phyloP scores from a whole-genome alignment of 2,888 invertebrate species.

The Agriotes lineatus region DNA sequence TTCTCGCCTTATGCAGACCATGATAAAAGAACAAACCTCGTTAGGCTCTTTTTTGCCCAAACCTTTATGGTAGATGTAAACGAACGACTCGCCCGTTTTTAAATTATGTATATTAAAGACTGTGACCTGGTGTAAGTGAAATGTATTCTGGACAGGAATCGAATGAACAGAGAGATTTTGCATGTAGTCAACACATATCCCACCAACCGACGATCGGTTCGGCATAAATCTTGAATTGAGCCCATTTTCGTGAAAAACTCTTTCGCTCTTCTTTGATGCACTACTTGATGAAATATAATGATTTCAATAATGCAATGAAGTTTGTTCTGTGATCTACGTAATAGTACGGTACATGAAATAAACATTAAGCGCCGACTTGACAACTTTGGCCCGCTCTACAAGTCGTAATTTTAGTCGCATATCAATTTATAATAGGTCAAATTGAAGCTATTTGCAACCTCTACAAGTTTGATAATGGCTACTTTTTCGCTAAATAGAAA shows the following conservation, averaged over 20 bases:
- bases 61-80: constrained; percentile 38
- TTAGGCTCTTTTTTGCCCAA: constrained; percentile 31
- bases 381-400: no score
- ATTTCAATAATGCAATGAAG: no score
- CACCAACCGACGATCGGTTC: constrained; percentile 32
- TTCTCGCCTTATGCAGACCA: constrained; percentile 20
- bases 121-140: constrained; percentile 47
- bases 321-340: no score
- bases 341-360: no score
- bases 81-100: constrained; percentile 33
- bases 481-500: no score
- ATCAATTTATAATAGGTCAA: no score
- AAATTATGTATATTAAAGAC: constrained; percentile 44
- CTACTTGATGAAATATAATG: no score
- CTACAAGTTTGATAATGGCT: no score
- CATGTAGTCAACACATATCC: constrained; percentile 44
- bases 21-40: constrained; percentile 38
- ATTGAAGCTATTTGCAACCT: no score
- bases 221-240: constrained; percentile 29
- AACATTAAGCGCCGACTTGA: no score
- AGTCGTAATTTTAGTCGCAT: no score
- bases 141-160: constrained; percentile 48
- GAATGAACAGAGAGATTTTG: constrained; percentile 45
- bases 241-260: constrained; percentile 41
- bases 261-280: constrained; percentile 43